phyloP scores from a whole-genome alignment of 1,140 invertebrate genomes.

The Luehdorfia chinensis region DNA sequence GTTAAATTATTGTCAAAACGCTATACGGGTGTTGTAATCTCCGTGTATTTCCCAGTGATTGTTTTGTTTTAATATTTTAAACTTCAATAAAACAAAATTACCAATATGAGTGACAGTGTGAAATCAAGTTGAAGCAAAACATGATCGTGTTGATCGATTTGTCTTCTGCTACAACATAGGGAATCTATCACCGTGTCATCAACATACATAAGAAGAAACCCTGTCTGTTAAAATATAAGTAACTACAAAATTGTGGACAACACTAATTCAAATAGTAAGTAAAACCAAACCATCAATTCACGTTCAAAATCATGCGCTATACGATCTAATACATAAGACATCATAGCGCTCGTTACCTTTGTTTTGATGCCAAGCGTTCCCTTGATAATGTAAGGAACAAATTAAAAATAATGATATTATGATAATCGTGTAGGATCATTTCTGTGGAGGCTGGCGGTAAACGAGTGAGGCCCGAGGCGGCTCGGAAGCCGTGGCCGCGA shows the following conservation, averaged over 20 bases:
- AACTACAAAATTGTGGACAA: slow-evolving; percentile 60
- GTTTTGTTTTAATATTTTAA: slow-evolving; percentile 69
- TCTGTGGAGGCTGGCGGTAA: slow-evolving; percentile 40
- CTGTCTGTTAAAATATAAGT: slow-evolving; percentile 56
- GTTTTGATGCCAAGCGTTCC: slow-evolving; percentile 1
- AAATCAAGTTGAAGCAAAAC: slow-evolving; percentile 38
- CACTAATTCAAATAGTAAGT: slow-evolving; percentile 74
- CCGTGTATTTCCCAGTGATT: slow-evolving; percentile 70
- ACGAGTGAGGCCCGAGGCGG: slow-evolving; percentile 50
- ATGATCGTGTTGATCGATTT: slow-evolving; percentile 57
- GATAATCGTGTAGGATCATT: slow-evolving; percentile 33
- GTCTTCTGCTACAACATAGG: slow-evolving; percentile 45
- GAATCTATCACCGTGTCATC: slow-evolving; percentile 54
- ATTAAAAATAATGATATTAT: slow-evolving; percentile 16
- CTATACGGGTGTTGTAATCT: slow-evolving; percentile 66
- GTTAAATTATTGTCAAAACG: slow-evolving; percentile 70
- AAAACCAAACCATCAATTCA: slow-evolving; percentile 19
- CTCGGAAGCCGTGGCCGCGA: slow-evolving; percentile 49
- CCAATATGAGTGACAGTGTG: slow-evolving; percentile 63
- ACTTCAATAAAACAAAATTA: slow-evolving; percentile 48
- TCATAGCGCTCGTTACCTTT: background rate
- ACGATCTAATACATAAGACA: too few relatives aligned
- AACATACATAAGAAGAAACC: slow-evolving; percentile 49
- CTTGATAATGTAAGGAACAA: slow-evolving; percentile 16
- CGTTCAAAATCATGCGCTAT: slow-evolving; percentile 12